Base-by-base conservation (phyloP, 2,797 vertebrate genomes). In the Numenius phaeopus region DNA sequence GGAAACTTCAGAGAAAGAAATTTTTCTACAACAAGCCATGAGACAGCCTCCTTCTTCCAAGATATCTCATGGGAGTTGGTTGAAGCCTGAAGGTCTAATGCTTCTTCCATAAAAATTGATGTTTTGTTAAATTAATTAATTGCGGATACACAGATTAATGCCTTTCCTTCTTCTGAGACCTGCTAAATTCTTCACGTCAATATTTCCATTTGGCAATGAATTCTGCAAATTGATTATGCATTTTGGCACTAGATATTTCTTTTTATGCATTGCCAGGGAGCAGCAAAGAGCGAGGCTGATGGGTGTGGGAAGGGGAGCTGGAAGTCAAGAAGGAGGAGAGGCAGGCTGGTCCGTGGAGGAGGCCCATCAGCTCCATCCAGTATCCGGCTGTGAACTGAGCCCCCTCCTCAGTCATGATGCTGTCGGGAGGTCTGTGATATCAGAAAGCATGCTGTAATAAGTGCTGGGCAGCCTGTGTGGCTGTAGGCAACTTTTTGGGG, bases 271-370 rank as follows among this genome's bases (percentile, higher is more conserved):
- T 64, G 11, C 32, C 14, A 67, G 14, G 46, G 34, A 83, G 24
- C 34, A 70, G 20, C 16, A 46, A 40, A 79, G 17, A 64, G 23
- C 2, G 1, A 5, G 8, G 7, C 26, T 90, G 32, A 11, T 50
- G 6, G 14, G 4, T 9, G 6, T 67, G 15, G 18, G 29, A 87
- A 83, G 15, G 10, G 15, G 7, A 61, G 4, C 5, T 1, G 0
- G n/a, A 39, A 90, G 22, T 18, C 19, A 42, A 34, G 58, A 22
- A 6, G 14, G 13, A 34, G 7, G 16, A 87, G 15, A 52, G 8
- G 7, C 0, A 0, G 4, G 2, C 19, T 75, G 9, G 14, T 47
- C 34, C 8, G 12, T 54, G 30, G 4, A 9, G 29, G 12, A 70
- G 16, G 20, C 2, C 20, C 46, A 18, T 23, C 10, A 54, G 17